A percentile compares a stretch with the other conserved stretches of the same genome.
Evolutionary conservation across 2,888 invertebrate species (phyloP).

Genomic region (Lucinisca nassula): DNA sequence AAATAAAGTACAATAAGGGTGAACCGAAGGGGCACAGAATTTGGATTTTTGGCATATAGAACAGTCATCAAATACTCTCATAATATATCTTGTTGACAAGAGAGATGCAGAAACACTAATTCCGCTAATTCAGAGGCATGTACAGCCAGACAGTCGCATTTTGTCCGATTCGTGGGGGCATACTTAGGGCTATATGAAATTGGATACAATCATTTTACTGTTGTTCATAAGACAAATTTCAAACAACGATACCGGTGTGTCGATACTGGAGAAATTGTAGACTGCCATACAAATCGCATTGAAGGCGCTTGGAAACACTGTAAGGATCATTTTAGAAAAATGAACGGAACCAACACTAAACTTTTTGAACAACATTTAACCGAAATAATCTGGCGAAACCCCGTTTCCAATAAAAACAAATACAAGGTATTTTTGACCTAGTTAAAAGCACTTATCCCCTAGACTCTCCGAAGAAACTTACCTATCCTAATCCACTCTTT

Average conservation of each 20-base stretch:
- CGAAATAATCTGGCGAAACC: constrained; percentile 28
- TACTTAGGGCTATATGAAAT: constrained; percentile 14
- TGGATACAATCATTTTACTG: constrained; percentile 31
- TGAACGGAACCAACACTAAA: constrained; percentile 11
- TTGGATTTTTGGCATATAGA: constrained; percentile 43
- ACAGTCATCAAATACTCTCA: not conserved
- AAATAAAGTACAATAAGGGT: constrained; percentile 23
- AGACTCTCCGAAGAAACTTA: not conserved
- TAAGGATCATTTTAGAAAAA: constrained; percentile 36
- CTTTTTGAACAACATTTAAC: constrained; percentile 25
- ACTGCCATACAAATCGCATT: constrained; percentile 36
- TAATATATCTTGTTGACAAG: constrained; percentile 26
- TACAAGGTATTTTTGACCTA: not conserved
- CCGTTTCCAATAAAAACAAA: not conserved
- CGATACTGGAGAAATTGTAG: constrained; percentile 21
- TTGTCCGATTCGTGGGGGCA: constrained; percentile 27
- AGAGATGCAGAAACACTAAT: constrained; percentile 3
- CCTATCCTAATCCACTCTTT: not conserved
- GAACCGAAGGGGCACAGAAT: constrained; percentile 9
- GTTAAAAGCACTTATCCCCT: not conserved
- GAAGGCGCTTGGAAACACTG: constrained; percentile 52
- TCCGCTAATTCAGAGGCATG: constrained; percentile 25
- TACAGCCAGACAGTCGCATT: constrained; percentile 3
- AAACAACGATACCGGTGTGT: constrained; percentile 15
- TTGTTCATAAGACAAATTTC: constrained; percentile 1